A percentile compares a stretch with the other conserved stretches of the same genome.
Conservation (phyloP, 2,797 vertebrate genomes). For the Heteromormyrus szaboi region DNA sequence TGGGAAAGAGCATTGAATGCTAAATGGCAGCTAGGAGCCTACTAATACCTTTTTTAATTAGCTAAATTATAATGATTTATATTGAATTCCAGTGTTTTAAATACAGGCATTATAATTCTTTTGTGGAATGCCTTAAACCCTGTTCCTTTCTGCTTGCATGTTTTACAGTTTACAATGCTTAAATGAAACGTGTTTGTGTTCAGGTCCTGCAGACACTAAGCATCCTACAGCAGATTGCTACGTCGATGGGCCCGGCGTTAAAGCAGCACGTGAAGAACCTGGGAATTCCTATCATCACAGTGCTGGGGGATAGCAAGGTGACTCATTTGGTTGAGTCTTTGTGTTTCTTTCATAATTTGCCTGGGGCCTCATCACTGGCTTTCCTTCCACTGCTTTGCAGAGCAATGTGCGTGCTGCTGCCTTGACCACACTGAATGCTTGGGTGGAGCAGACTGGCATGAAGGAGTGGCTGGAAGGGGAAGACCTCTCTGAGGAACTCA, state of each 20-base stretch:
- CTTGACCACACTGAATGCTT: slow-evolving; percentile 79
- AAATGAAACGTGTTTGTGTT: slow-evolving; percentile 4
- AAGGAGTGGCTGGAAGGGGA: slow-evolving; percentile 98
- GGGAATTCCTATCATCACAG: slow-evolving; percentile 82
- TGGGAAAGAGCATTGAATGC: not conserved
- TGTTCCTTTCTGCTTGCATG: not conserved
- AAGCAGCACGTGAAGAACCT: slow-evolving; percentile 84
- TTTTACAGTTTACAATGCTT: not conserved
- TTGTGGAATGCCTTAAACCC: not conserved
- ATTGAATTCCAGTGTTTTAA: not conserved
- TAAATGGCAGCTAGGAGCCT: not conserved
- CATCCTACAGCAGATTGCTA: slow-evolving; percentile 87
- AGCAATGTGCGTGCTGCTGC: slow-evolving; percentile 79
- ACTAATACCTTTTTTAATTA: not conserved
- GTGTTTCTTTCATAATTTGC: not conserved
- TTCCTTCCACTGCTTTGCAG: slow-evolving; percentile 49
- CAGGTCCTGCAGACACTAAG: slow-evolving; percentile 87
- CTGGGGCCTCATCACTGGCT: not conserved
- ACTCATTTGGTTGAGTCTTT: not conserved
- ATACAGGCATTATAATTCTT: not conserved
- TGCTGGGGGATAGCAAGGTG: slow-evolving; percentile 97
- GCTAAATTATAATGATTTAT: not conserved
- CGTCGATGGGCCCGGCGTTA: slow-evolving; percentile 83
- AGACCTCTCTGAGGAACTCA: slow-evolving; percentile 89
- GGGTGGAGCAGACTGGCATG: slow-evolving; percentile 97